Conservation (phyloP, 2,797 vertebrate species). For the Dallia pectoralis region DNA sequence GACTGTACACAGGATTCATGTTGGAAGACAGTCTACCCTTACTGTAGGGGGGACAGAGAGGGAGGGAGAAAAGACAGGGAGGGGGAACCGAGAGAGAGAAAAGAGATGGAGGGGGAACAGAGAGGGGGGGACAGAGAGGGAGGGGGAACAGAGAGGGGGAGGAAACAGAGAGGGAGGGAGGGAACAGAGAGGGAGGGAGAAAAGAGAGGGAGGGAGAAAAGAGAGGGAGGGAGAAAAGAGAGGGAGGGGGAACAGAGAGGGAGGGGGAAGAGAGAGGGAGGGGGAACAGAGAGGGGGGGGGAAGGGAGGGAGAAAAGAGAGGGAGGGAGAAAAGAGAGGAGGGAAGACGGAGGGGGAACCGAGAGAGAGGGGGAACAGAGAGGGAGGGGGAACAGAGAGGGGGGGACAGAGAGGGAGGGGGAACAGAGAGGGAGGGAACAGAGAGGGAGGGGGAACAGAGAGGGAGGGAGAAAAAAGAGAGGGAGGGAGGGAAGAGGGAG, state of each 20-base stretch:
- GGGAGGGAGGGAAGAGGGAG: too few relatives aligned
- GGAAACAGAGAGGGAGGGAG: neutral
- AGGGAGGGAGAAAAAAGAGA: neutral
- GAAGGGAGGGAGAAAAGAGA: too few relatives aligned
- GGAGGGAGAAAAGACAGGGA: neutral
- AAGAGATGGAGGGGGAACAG: neutral
- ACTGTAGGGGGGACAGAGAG: slow-evolving; percentile 30
- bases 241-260: too few relatives aligned
- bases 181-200: neutral
- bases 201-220: neutral
- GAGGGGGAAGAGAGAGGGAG: neutral
- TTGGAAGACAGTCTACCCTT: slow-evolving; percentile 77
- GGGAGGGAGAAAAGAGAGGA: too few relatives aligned
- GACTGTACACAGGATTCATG: slow-evolving; percentile 90
- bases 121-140: neutral
- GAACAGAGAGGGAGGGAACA: too few relatives aligned
- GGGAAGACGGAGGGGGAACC: neutral
- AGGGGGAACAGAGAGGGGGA: neutral
- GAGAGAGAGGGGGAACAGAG: too few relatives aligned
- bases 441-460: too few relatives aligned
- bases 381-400: neutral
- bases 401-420: neutral
- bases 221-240: too few relatives aligned
- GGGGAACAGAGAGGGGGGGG: neutral
- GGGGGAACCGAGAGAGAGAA: too few relatives aligned